Evolutionary conservation across 2,888 invertebrate genomes (phyloP), one percentile per base, ranked within the genome.

Genomic region (Tetragnatha montana): DNA sequence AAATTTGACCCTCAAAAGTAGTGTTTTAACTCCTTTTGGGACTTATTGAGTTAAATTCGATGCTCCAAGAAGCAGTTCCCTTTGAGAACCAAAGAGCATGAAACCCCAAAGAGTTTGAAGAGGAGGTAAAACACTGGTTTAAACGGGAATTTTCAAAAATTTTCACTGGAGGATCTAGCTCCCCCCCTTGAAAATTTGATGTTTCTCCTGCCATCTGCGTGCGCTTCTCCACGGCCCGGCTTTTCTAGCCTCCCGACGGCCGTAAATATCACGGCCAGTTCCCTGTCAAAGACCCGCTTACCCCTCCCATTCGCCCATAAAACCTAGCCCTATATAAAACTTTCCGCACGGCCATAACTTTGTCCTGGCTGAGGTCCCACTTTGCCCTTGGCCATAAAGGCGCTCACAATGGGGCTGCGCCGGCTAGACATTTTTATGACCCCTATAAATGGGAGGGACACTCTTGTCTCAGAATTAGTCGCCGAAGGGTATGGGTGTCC

Each of bases 321-420:
- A 91, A 91, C 90, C 79, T 81, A 84, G 86, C 89, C 76, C 91
- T 91, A 91, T n/a, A n/a, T 91, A 91, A 91, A 91, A 91, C 91
- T 91, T 88, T 88, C 89, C 88, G 75, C 89, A 83, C 81, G 73
- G 86, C 91, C 91, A 91, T 91, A 91, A 91, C 91, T 91, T 91
- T 91, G 85, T 84, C 86, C 84, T 50, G 76, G 74, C 84, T 84
- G 60, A 50, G 79, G 81, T 76, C 81, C 71, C 81, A 68, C 19
- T 76, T 81, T 84, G 81, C 91, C 88, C 35, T 84, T 60, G 88
- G 91, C 91, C 78, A 88, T 88, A 88, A 91, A 91, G 86, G 73
- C 47, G 86, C 47, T 71, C 60, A 78, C 82, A 88, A 88, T 69
- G 88, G 76, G 83, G 82, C 70, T 74, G 88, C 81, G 22, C 81